A percentile compares a stretch with the other conserved stretches of the same genome.
Conservation (phyloP, 1,140 invertebrate genomes). For the Hyposmocoma kahamanoa region DNA sequence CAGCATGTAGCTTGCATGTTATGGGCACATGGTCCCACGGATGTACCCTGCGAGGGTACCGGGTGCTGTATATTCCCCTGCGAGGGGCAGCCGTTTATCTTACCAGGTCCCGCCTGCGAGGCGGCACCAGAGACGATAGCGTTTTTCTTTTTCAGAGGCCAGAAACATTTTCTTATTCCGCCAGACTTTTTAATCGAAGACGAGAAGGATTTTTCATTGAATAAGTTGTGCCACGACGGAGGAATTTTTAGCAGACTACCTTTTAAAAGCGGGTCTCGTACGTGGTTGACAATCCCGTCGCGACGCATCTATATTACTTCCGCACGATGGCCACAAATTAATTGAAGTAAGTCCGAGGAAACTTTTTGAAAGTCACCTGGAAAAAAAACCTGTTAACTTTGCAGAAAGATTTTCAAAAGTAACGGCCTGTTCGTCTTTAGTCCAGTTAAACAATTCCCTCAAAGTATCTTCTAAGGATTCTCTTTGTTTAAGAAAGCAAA, state of each 20-base stretch:
- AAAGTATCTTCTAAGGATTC: neutral
- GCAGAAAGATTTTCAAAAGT: neutral
- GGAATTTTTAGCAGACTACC: neutral
- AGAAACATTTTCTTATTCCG: neutral
- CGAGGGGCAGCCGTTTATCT: neutral
- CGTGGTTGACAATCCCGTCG: neutral
- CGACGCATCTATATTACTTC: slow-evolving; percentile 2
- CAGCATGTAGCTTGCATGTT: neutral
- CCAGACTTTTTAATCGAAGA: neutral
- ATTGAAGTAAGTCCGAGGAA: neutral
- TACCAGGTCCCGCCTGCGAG: neutral
- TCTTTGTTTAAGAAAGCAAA: slow-evolving; percentile 2
- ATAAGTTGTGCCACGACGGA: neutral
- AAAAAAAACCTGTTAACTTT: neutral
- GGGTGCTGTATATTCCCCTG: neutral
- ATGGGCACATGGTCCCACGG: neutral
- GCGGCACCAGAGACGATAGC: neutral
- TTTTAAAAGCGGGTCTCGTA: neutral
- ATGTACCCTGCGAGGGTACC: neutral
- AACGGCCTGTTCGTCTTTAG: neutral
- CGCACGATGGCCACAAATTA: neutral
- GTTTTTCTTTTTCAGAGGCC: neutral
- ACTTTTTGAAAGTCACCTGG: neutral
- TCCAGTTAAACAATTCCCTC: neutral
- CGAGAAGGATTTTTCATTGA: neutral